Evolutionary conservation across 2,113 vertebrate genomes (phyloP), one percentile per base, ranked within the genome.

Genomic region (Peromyscus polionotus): DNA sequence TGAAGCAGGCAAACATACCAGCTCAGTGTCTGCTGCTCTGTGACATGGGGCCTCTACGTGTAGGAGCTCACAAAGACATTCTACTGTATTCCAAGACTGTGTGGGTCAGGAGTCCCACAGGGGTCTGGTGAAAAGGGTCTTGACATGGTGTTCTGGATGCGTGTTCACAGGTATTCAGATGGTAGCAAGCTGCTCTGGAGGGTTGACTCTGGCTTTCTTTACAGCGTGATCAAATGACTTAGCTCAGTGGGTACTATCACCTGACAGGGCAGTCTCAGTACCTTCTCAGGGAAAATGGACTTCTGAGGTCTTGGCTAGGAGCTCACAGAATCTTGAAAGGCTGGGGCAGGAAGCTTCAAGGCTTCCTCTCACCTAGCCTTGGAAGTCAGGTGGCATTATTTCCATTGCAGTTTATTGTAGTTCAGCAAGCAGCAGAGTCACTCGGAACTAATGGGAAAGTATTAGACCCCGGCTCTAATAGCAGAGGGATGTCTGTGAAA

Each of bases 291-390:
- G 5, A 2, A 26, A 10, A 2, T 7, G 24, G 24, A 5, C 22
- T 10, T 13, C 48, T 11, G 1, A 0, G 0, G 1, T 26, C 7
- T 3, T 1, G 3, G 19, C 57, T n/a, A 2, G 5, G 59, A 77
- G 24, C 6, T 45, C 67, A 57, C 19, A 16, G 75, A 31, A 9
- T 63, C 39, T 88, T 20, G 36, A 33, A 48, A 86, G 77, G 51
- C 7, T 39, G 11, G 2, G 0, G 3, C 0, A 9, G 17, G 17
- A 28, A 67, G 28, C 54, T 24, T 51, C 39, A 7, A 67, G 65
- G 2, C 19, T 19, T 36, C 45, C 1, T 61, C 68, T 26, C 67
- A 13, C 31, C 36, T 19, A 1, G 73, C 36, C 54, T 12, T 57
- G 19, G 61, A 48, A 42, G 79, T 28, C 65, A 4, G 0, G 0